Evolutionary conservation across 1,140 invertebrate genomes (phyloP).

Genomic region (Himalopsyche phryganea): DNA sequence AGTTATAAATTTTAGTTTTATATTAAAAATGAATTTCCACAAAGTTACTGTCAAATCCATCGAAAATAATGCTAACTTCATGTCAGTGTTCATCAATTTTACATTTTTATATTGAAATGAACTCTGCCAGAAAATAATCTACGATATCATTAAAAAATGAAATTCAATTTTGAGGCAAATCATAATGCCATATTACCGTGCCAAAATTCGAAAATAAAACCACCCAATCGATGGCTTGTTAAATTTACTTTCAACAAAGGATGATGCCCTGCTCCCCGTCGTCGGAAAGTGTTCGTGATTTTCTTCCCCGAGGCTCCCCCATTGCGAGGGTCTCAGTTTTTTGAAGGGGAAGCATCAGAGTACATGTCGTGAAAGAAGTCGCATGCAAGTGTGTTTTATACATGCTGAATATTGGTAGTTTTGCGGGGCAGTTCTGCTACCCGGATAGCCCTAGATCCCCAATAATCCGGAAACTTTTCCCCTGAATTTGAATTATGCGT

Average conservation of each 20-base stretch:
- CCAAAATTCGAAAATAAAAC: constrained; percentile 4
- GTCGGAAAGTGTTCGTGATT: constrained; percentile 15
- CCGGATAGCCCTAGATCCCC: background rate
- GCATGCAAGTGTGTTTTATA: background rate
- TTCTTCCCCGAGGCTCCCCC: constrained; percentile 9
- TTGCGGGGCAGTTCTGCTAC: background rate
- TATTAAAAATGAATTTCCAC: too few species aligned
- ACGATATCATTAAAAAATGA: too few species aligned
- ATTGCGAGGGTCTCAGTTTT: constrained; percentile 9
- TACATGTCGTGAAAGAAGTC: background rate
- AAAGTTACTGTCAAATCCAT: too few species aligned
- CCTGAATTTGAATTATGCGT: constrained; percentile 27
- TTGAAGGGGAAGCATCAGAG: background rate
- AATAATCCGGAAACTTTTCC: constrained; percentile 25
- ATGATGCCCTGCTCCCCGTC: background rate
- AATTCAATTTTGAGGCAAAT: too few species aligned
- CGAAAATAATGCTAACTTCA: too few species aligned
- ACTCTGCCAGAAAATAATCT: too few species aligned
- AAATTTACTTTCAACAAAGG: too few species aligned
- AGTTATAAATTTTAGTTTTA: too few species aligned
- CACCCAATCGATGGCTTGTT: background rate
- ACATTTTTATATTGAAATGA: too few species aligned
- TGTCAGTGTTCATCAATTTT: too few species aligned
- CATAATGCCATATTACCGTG: too few species aligned
- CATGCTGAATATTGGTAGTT: background rate